These are phyloP conservation scores for Tuta absoluta DNA, from an alignment of 2,888 invertebrate species.

Conservation along the genomic window DNA sequence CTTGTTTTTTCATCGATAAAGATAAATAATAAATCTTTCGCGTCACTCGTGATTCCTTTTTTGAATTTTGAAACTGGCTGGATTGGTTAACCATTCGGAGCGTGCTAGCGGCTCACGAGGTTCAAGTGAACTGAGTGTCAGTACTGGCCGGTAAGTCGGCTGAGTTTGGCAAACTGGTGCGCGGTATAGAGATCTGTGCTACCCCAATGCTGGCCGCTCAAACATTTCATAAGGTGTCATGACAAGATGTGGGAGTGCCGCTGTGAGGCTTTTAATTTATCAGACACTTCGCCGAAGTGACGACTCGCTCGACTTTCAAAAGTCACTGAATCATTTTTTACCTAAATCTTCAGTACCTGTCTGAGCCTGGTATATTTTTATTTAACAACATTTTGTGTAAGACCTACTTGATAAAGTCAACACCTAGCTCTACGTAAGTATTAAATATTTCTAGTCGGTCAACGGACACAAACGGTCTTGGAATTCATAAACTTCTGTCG, in stretches of 20 bases:
- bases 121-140: constrained; percentile 58
- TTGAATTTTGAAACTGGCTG: constrained; percentile 36
- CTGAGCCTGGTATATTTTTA: no score
- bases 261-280: not conserved
- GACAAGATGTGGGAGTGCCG: constrained; percentile 4
- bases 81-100: constrained; percentile 41
- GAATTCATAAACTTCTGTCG: constrained; percentile 3
- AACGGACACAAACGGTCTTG: not conserved
- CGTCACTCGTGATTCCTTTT: constrained; percentile 38
- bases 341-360: no score
- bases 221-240: constrained; percentile 1
- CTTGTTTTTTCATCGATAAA: constrained; percentile 46
- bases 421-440: no score
- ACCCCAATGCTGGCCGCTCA: not conserved
- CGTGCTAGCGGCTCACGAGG: constrained; percentile 66
- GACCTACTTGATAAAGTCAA: no score
- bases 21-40: constrained; percentile 41
- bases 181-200: constrained; percentile 21
- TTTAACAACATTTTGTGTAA: no score
- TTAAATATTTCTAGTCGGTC: not conserved
- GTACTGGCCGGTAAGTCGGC: constrained; percentile 40
- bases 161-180: constrained; percentile 30
- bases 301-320: not conserved
- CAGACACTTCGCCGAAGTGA: not conserved
- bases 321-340: not conserved